Conservation (phyloP, 2,797 vertebrate genomes). For the Ibycter americanus region DNA sequence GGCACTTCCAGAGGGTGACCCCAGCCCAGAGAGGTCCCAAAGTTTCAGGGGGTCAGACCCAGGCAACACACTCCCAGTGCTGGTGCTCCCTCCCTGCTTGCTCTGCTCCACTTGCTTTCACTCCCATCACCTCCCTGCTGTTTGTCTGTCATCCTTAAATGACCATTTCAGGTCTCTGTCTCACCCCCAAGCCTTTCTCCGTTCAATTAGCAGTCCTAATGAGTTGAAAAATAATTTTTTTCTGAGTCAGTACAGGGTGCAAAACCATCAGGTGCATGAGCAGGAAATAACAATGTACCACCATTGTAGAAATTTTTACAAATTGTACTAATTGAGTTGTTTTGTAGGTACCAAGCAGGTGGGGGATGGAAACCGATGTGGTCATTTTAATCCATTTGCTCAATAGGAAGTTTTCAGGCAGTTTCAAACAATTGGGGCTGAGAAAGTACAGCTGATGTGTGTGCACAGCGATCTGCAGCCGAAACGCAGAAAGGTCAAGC, state of each 20-base stretch:
- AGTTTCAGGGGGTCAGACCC: neutral
- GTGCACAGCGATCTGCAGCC: conserved; percentile 20
- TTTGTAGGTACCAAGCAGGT: neutral
- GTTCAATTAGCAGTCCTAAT: rapidly evolving
- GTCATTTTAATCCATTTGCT: neutral
- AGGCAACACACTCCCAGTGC: neutral
- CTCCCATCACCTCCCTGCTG: neutral
- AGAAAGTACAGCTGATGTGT: neutral
- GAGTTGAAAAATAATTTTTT: neutral
- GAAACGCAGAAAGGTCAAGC: conserved; percentile 20
- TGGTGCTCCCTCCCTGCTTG: neutral
- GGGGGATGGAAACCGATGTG: neutral
- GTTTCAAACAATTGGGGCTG: conserved; percentile 19
- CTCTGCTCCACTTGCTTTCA: neutral
- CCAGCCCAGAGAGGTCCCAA: neutral
- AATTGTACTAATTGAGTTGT: neutral
- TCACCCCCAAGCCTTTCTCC: neutral
- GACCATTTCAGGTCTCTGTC: neutral
- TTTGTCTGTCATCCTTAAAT: neutral
- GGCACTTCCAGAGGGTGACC: neutral
- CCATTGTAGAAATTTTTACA: neutral
- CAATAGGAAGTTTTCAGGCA: conserved; percentile 29
- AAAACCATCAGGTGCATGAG: neutral
- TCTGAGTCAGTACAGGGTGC: neutral
- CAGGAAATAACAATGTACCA: conserved; percentile 43